phyloP scores from a whole-genome alignment of 2,113 vertebrate species.

The Dicaeum eximium region DNA sequence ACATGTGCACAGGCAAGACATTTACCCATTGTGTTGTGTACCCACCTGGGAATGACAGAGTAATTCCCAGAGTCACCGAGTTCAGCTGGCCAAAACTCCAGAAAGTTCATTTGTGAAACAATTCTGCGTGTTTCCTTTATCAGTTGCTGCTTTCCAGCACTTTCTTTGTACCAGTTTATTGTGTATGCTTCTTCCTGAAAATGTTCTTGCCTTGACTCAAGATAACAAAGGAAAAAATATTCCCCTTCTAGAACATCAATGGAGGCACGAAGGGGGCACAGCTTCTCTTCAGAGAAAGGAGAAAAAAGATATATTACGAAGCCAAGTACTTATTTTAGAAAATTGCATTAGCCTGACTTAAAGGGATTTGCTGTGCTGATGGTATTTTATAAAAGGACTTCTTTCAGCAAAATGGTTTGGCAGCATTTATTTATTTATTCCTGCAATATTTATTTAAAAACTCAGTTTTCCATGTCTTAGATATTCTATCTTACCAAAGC shows the following conservation, averaged over 20 bases:
- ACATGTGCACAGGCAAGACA: neutral
- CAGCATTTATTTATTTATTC: neutral
- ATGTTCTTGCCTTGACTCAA: neutral
- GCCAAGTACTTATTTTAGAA: neutral
- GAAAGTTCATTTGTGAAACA: neutral
- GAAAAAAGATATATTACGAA: neutral
- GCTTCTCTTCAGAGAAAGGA: slow-evolving; percentile 2
- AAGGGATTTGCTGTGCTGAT: neutral
- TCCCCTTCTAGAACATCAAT: slow-evolving; percentile 68
- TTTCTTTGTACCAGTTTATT: slow-evolving; percentile 61
- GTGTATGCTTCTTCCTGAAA: neutral
- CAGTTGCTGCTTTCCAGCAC: neutral
- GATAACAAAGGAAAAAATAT: slow-evolving; percentile 66
- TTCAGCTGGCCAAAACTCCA: slow-evolving; percentile 76
- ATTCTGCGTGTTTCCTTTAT: slow-evolving; percentile 41
- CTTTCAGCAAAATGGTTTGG: neutral
- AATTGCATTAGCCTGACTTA: neutral
- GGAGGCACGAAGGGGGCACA: slow-evolving; percentile 8
- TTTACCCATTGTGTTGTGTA: neutral
- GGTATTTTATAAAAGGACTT: neutral
- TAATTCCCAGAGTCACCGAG: slow-evolving; percentile 69
- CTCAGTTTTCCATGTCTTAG: neutral
- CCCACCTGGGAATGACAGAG: slow-evolving; percentile 62
- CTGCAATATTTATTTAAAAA: neutral
- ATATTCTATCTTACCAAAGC: neutral